Percentiles rank a stretch among this genome's conserved stretches.
phyloP scores from a whole-genome alignment of 2,113 vertebrate genomes.

The Pseudolaguvia tuberculata region DNA sequence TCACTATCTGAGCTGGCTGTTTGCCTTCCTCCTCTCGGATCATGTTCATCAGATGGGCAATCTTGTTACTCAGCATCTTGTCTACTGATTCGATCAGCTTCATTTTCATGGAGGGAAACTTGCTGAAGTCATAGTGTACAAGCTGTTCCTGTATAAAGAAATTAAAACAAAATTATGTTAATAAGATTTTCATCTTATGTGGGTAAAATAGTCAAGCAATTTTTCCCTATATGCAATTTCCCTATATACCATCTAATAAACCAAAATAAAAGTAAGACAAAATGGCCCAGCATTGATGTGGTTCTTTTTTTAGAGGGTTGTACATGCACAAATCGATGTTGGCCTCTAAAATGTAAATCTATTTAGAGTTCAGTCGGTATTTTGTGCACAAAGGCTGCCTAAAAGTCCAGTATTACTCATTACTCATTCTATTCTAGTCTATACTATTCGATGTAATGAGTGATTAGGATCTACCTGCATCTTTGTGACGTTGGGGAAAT shows the following conservation, averaged over 20 bases:
- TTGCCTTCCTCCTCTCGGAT: conserved; percentile 87
- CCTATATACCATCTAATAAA: background rate
- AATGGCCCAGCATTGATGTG: background rate
- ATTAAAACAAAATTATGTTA: too few species aligned
- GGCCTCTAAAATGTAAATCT: conserved; percentile 5
- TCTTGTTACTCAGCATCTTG: conserved; percentile 89
- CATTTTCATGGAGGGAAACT: conserved; percentile 89
- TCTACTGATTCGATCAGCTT: conserved; percentile 93
- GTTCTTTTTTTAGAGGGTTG: conserved; percentile 24
- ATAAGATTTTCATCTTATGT: too few species aligned
- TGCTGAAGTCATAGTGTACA: conserved; percentile 90
- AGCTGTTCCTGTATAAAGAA: conserved; percentile 75
- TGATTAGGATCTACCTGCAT: conserved; percentile 81
- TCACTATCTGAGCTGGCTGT: conserved; percentile 78
- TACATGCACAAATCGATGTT: conserved; percentile 24
- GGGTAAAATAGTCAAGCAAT: too few species aligned
- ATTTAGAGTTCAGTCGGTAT: conserved; percentile 32
- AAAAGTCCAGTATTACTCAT: conserved; percentile 17
- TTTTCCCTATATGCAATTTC: background rate
- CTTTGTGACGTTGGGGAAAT: conserved; percentile 87
- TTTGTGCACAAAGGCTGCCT: conserved; percentile 23
- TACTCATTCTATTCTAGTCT: background rate
- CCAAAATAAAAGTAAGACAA: background rate
- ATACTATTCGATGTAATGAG: conserved; percentile 3
- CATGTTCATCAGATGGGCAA: conserved; percentile 82